Evolutionary conservation across 2,797 vertebrate species (phyloP).

Genomic region (Sphenodon punctatus): DNA sequence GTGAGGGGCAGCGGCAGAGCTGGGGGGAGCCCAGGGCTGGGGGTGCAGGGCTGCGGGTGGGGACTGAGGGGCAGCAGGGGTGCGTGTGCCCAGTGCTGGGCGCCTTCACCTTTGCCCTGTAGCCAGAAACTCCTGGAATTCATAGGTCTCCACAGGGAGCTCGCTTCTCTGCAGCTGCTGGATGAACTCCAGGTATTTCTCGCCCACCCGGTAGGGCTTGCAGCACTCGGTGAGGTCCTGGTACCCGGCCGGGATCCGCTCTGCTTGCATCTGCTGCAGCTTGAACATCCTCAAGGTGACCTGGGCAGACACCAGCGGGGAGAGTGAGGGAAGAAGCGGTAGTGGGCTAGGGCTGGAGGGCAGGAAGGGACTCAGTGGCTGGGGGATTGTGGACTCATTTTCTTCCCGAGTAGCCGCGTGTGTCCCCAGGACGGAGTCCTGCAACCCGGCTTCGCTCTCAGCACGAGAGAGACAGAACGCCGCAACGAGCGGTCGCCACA

Average conservation of each 20-base stretch:
- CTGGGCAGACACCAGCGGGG: constrained; percentile 58
- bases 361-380: too few species aligned
- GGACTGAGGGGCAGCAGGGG: too few species aligned
- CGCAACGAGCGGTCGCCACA: too few species aligned
- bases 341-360: too few species aligned
- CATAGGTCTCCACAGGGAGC: constrained; percentile 69
- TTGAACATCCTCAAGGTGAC: constrained; percentile 90
- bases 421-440: too few species aligned
- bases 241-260: constrained; percentile 81
- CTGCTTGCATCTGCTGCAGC: constrained; percentile 81
- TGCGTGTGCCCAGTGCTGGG: too few species aligned
- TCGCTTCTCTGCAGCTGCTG: constrained; percentile 62
- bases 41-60: too few species aligned
- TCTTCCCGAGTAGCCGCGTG: too few species aligned
- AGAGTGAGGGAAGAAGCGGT: not conserved
- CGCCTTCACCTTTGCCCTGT: constrained; percentile 67
- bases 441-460: too few species aligned
- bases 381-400: too few species aligned
- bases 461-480: too few species aligned
- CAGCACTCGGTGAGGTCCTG: constrained; percentile 82
- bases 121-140: constrained; percentile 81
- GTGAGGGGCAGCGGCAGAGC: too few species aligned
- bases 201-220: constrained; percentile 82
- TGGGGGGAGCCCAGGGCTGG: not conserved
- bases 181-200: constrained; percentile 86